Evolutionary conservation across 2,797 vertebrate species (phyloP).

Genomic region (Myotis planiceps): DNA sequence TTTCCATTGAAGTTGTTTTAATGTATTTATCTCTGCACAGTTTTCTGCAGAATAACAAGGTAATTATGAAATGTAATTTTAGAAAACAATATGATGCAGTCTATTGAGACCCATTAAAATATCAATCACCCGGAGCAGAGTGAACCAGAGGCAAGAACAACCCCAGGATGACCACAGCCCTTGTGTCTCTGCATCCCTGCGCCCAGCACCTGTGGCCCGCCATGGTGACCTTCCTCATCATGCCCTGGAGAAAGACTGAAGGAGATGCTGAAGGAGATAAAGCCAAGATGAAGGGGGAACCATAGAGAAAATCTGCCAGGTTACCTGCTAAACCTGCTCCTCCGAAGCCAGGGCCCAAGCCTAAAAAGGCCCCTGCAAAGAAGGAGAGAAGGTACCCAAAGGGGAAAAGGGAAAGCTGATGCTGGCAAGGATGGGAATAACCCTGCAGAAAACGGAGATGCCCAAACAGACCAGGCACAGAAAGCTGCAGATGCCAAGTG

Average conservation of each 20-base stretch:
- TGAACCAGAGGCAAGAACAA: slow-evolving; percentile 66
- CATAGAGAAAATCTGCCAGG: slow-evolving; percentile 89
- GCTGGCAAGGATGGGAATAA: slow-evolving; percentile 9
- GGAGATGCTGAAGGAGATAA: slow-evolving; percentile 87
- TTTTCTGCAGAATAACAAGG: slow-evolving; percentile 50
- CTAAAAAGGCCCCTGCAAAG: too few species aligned
- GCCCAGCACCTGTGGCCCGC: slow-evolving; percentile 55
- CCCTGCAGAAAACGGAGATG: slow-evolving; percentile 92
- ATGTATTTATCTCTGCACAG: slow-evolving; percentile 50
- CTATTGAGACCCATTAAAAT: slow-evolving; percentile 61
- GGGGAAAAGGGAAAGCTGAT: too few species aligned
- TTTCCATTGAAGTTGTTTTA: slow-evolving; percentile 72
- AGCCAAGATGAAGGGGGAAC: slow-evolving; percentile 89
- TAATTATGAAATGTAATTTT: slow-evolving; percentile 33
- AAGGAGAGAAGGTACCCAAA: too few species aligned
- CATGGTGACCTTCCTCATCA: slow-evolving; percentile 79
- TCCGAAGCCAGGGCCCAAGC: slow-evolving; percentile 90
- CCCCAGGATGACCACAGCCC: neutral
- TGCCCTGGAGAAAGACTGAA: slow-evolving; percentile 86
- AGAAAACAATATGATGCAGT: slow-evolving; percentile 51
- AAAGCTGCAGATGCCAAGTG: slow-evolving; percentile 91
- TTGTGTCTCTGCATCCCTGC: slow-evolving; percentile 77
- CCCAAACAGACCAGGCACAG: slow-evolving; percentile 95
- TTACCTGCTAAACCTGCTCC: slow-evolving; percentile 69
- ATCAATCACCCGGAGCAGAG: neutral